A percentile compares a stretch with the other conserved stretches of the same genome.
Evolutionary conservation across 2,113 vertebrate species (phyloP).

Genomic region (Paraplagusia blochii): DNA sequence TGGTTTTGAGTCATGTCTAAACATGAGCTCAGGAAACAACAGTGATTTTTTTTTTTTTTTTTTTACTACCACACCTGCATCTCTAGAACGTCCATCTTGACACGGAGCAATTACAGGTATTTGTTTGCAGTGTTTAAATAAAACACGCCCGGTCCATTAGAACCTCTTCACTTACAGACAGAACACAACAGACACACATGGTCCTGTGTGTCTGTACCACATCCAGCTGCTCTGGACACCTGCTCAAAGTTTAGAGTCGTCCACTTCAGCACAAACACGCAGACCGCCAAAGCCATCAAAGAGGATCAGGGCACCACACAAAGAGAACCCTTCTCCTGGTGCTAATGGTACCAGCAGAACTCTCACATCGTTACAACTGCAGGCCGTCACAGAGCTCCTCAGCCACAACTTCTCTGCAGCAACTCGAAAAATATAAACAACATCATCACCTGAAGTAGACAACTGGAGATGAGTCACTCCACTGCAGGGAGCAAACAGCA

Average conservation of each 20-base stretch:
- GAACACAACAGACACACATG: conserved; percentile 57
- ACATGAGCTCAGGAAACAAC: conserved; percentile 49
- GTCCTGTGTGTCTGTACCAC: conserved; percentile 41
- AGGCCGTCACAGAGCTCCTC: conserved; percentile 21
- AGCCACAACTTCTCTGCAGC: conserved; percentile 7
- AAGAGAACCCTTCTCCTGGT: conserved; percentile 68
- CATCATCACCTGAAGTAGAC: conserved; percentile 2
- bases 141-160: conserved; percentile 66
- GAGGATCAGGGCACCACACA: conserved; percentile 60
- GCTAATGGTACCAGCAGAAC: conserved; percentile 70
- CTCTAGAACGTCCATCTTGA: conserved; percentile 34
- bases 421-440: not conserved
- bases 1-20: conserved; percentile 55
- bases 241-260: conserved; percentile 60
- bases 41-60: conserved; percentile 75
- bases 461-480: not conserved
- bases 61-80: no score
- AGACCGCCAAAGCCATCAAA: conserved; percentile 54
- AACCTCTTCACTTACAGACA: conserved; percentile 57
- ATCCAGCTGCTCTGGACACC: conserved; percentile 71
- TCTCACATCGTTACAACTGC: conserved; percentile 57
- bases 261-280: conserved; percentile 63
- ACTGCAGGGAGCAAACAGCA: no score
- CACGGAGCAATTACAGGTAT: conserved; percentile 29
- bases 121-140: conserved; percentile 59